Conservation (phyloP, 2,888 invertebrate genomes). For the Tipula vernalis region DNA sequence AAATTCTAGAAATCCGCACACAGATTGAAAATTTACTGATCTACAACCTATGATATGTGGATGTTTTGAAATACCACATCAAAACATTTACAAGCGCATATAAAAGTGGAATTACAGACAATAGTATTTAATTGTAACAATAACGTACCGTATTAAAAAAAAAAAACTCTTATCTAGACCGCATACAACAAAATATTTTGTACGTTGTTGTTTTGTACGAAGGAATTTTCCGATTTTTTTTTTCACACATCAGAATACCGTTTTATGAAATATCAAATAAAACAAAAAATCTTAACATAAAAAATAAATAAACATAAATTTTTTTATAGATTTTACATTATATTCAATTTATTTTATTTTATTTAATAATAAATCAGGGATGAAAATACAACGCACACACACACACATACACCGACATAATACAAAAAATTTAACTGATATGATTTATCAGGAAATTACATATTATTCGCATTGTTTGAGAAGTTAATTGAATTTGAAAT, state of each 20-base stretch:
- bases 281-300: background rate
- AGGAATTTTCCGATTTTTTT: background rate
- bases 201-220: background rate
- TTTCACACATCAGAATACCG: background rate
- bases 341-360: background rate
- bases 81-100: conserved; percentile 4
- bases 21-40: conserved; percentile 5
- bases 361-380: background rate
- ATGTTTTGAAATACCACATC: conserved; percentile 10
- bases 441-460: conserved; percentile 10
- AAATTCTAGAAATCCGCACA: background rate
- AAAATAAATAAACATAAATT: background rate
- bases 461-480: conserved; percentile 10
- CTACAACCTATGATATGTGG: conserved; percentile 1
- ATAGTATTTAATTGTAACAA: conserved; percentile 4
- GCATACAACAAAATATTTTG: background rate
- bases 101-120: background rate
- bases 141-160: background rate
- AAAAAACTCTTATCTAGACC: background rate
- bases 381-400: background rate
- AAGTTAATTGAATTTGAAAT: conserved; percentile 10
- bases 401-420: background rate
- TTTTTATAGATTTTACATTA: conserved; percentile 4
- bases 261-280: background rate
- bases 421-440: background rate